Evolutionary conservation across 1,140 invertebrate species (phyloP), one percentile per base, ranked within the genome.

Genomic region (Elysia chlorotica): DNA sequence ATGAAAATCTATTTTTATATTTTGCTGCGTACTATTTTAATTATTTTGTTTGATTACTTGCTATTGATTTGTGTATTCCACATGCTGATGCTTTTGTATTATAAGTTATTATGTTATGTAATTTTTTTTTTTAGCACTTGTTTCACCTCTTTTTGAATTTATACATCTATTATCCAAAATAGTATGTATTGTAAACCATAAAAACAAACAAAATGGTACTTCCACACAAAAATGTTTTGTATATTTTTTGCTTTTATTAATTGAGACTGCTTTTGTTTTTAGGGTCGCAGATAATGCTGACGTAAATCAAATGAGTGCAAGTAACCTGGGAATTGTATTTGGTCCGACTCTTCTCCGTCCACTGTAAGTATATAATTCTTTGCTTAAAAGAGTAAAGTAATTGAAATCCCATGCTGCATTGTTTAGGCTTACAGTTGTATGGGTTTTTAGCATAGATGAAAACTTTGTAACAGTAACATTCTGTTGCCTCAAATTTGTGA

Each of bases 271-370:
- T n/a, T n/a, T n/a, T n/a, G n/a, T n/a, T 53, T 76, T 17, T 76
- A 84, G 87, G 76, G 85, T 89, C 2, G 79, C 88, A 23, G 78
- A 83, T 17, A 72, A 86, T 68, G 78, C 82, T n/a, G 84, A 87
- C 33, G 73, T 83, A 6, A 91, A 91, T 76, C 90, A 91, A 73
- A 91, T 91, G 91, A 89, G 88, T 31, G 81, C 90, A 2, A 89
- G 87, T 72, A 91, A 91, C 79, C 82, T 91, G 37, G 90, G 90
- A 2, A 91, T 91, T 73, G 90, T 91, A 17, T 91, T 91, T 86
- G 91, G 90, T 62, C 91, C 91, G 62, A 91, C 91, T 17, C 76
- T 91, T 35, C 83, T 91, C 6, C 78, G 89, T 74, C 89, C 89
- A 33, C 82, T 81, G 87, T 88, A 80, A 80, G 83, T 80, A 25